A percentile compares a stretch with the other conserved stretches of the same genome.
These are phyloP conservation scores for Popillia japonica DNA, from an alignment of 1,140 invertebrate genomes.

Conservation along the genomic window DNA sequence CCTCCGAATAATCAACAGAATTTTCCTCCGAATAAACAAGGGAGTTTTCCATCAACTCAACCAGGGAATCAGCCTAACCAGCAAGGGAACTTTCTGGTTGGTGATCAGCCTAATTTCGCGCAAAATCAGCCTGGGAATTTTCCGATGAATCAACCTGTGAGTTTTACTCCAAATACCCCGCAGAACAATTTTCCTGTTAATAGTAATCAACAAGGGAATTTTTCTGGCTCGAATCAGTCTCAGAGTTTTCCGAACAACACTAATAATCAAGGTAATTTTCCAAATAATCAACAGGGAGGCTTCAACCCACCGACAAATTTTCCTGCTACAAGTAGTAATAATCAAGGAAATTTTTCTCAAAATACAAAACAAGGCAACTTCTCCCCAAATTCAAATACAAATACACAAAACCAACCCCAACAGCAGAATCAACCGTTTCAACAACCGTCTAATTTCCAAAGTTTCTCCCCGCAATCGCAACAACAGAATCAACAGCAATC, in stretches of 20 bases:
- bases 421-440: neutral
- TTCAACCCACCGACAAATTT: conserved; percentile 36
- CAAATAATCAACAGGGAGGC: conserved; percentile 43
- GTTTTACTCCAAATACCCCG: conserved; percentile 13
- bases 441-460: conserved; percentile 13
- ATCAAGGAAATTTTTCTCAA: conserved; percentile 5
- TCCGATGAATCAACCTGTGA: neutral
- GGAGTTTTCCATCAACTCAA: neutral
- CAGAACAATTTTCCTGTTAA: conserved; percentile 14
- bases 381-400: conserved; percentile 32
- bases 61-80: neutral
- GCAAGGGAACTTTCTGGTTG: neutral
- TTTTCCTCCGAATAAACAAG: conserved; percentile 23
- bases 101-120: neutral
- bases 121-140: conserved; percentile 16
- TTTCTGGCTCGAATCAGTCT: neutral
- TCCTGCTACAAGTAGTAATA: neutral
- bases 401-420: conserved; percentile 36
- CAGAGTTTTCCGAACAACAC: conserved; percentile 40
- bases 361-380: conserved; percentile 33
- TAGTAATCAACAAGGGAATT: conserved; percentile 2
- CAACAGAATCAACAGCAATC: conserved; percentile 4
- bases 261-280: conserved; percentile 39
- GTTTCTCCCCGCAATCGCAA: neutral
- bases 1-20: neutral